Base-by-base conservation (phyloP, 37 sponge, comb jelly and placozoan genomes). In the Diacarnus erythraeanus region DNA sequence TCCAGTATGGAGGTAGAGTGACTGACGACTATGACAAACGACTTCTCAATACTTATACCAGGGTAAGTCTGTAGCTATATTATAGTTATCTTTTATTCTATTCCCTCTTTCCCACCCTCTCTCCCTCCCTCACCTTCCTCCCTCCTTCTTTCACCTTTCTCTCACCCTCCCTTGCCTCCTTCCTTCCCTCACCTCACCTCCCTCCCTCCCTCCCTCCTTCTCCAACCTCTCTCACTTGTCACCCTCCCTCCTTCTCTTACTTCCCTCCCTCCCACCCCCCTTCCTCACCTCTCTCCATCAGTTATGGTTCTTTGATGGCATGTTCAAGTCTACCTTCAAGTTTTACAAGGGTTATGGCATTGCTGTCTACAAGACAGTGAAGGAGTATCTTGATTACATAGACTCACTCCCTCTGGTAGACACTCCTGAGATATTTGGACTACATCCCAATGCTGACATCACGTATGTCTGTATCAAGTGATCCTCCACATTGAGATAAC, bases 371-470 rank as follows among this genome's bases (percentile, higher is more conserved):
- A 89, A 87, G 71, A 94, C 88, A 27, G 81, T 89, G 23, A 90
- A 88, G 41, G 93, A 96, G 42, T 99, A 96, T 77, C 69, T 99
- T 23, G 91, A 96, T 35, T 85, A 42, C 69, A 94, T 99, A 71
- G 97, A 99, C 34, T 60, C 71, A 2, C 87, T 99, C 51, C 97
- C 99, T 20, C 86, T 94, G 5, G 86, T 85, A 30, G 99, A 99
- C 89, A 94, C 99, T 23, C 97, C 99, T 38, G 97, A 99, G 74
- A 94, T 94, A 64, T 99, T 99, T 74, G 99, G 99, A 39, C 88
- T 99, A 37, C 99, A 99, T 78, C 93, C 95, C 51, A 99, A 99
- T 82, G 99, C 99, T 47, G 99, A 99, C 72, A 99, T 99, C 64
- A 96, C 95, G 91, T 94, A 39, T 71, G 90, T 61, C 25, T 35